Conservation (phyloP, 1,140 invertebrate genomes). For the Cotesia chilonis region DNA sequence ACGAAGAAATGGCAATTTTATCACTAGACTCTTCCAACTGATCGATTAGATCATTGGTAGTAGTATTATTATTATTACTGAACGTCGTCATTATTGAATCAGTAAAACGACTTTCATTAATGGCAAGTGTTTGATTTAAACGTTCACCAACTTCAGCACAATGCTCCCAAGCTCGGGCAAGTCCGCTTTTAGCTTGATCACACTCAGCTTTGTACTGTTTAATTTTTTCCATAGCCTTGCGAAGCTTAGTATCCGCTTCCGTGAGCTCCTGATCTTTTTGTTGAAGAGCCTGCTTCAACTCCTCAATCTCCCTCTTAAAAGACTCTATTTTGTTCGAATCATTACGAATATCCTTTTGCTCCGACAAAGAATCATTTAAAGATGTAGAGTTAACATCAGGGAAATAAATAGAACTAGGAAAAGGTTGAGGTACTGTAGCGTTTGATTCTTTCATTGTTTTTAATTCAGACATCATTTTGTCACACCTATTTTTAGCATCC, state of each 20-base stretch:
- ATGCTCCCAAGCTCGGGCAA: conserved; percentile 70
- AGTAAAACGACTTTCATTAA: conserved; percentile 62
- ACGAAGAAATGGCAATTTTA: conserved; percentile 10
- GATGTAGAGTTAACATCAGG: conserved; percentile 5
- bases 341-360: conserved; percentile 2
- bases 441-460: conserved; percentile 27
- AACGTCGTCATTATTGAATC: conserved; percentile 44
- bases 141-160: conserved; percentile 70
- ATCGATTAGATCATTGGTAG: conserved; percentile 34
- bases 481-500: conserved; percentile 58
- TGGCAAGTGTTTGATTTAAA: conserved; percentile 65
- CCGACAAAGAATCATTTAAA: neutral
- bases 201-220: conserved; percentile 69
- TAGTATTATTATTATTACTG: neutral
- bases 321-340: conserved; percentile 35
- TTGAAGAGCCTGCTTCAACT: conserved; percentile 43
- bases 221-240: conserved; percentile 70
- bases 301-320: conserved; percentile 46
- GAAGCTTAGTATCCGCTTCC: conserved; percentile 69
- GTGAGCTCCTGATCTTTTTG: conserved; percentile 63
- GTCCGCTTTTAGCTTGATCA: conserved; percentile 69
- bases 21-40: conserved; percentile 2
- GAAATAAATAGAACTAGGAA: conserved; percentile 35
- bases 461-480: conserved; percentile 50
- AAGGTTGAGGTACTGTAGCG: conserved; percentile 16